phyloP scores from a whole-genome alignment of 2,113 vertebrate species.

The Pachycephala philippinensis region DNA sequence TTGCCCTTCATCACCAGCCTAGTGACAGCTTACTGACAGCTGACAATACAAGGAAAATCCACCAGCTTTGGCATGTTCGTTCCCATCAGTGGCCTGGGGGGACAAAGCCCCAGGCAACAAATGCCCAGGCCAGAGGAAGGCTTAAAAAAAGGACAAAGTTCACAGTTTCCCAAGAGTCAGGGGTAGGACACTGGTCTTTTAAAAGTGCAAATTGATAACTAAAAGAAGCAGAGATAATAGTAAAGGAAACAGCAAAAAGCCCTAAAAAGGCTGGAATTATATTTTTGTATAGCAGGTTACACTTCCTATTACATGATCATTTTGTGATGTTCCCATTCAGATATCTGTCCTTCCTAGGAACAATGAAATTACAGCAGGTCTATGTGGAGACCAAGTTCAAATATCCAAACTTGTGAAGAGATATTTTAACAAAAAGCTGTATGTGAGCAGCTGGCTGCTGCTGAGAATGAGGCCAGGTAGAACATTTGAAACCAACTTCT shows the following conservation, averaged over 20 bases:
- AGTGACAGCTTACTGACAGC: background rate
- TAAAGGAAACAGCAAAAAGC: background rate
- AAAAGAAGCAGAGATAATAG: background rate
- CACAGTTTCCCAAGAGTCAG: background rate
- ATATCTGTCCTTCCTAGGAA: background rate
- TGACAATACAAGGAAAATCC: background rate
- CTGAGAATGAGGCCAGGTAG: background rate
- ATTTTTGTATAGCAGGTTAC: background rate
- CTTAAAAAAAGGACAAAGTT: background rate
- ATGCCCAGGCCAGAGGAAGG: background rate
- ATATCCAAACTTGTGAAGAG: background rate
- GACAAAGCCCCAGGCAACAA: background rate
- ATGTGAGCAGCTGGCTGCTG: background rate
- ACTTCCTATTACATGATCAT: background rate
- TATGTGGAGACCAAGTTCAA: background rate
- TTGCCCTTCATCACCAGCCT: background rate
- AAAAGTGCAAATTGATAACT: background rate
- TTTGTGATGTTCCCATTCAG: constrained; percentile 13
- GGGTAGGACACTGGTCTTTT: background rate
- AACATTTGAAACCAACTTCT: constrained; percentile 2
- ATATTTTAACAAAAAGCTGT: background rate
- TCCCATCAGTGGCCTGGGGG: background rate
- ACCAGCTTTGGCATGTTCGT: background rate
- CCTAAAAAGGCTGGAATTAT: background rate
- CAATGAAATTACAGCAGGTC: background rate